These are phyloP conservation scores for Scolopax rusticola DNA, from an alignment of 2,797 vertebrate genomes.

Conservation along the genomic window DNA sequence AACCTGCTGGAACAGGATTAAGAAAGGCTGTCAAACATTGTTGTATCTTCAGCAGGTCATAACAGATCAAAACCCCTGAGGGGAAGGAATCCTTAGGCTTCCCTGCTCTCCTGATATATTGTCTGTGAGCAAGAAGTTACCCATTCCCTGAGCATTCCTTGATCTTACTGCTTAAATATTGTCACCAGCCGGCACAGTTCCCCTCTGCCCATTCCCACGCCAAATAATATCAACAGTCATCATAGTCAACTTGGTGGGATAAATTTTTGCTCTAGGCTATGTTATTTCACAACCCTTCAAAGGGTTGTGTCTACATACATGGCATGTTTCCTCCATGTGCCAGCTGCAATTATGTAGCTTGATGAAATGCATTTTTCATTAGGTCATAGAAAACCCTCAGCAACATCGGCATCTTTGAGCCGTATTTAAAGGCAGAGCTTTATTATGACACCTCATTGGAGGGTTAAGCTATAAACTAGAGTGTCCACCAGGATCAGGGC, in stretches of 20 bases:
- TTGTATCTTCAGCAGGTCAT: not conserved
- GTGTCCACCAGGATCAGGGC: not conserved
- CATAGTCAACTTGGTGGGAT: not conserved
- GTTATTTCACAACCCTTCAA: not conserved
- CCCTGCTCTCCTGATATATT: not conserved
- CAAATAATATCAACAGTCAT: not conserved
- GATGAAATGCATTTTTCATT: conserved; percentile 19
- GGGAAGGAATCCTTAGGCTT: not conserved
- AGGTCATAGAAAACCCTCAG: not conserved
- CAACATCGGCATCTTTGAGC: not conserved
- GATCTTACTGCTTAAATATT: not conserved
- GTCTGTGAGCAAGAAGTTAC: not conserved
- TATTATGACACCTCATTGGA: not conserved
- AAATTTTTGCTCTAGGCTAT: not conserved
- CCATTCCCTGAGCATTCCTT: not conserved
- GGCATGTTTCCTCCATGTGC: not conserved
- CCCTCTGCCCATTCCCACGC: not conserved
- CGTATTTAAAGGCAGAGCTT: not conserved
- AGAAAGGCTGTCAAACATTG: not conserved
- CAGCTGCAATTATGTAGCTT: not conserved
- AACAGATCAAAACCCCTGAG: not conserved
- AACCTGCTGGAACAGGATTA: not conserved
- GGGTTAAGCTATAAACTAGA: not conserved
- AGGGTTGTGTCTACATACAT: not conserved
- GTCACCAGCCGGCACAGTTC: not conserved